Evolutionary conservation across 1,140 invertebrate species (phyloP), one percentile per base, ranked within the genome.

Genomic region (Apis laboriosa): DNA sequence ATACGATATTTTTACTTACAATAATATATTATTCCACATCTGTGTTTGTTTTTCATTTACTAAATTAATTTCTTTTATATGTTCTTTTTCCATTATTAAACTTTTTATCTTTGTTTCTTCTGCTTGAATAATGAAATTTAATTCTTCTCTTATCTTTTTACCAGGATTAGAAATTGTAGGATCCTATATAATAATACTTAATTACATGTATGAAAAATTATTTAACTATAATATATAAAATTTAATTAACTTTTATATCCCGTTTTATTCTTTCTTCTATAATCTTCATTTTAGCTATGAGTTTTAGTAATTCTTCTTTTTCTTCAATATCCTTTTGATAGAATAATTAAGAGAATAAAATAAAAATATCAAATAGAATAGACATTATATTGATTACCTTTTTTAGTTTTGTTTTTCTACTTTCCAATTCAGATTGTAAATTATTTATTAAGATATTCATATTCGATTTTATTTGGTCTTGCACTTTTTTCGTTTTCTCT

Each of bases 1-100:
- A 64, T 61, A 19, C 19, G 79, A 49, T 77, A 55, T 28, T 43
- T 60, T n/a, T 77, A 90, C 92, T 90, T 89, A 95, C 95, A 91
- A 92, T 77, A 95, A 91, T 12, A 97, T 89, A 92, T 96, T 95
- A 71, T 94, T 95, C 96, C 96, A 97, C 92, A 96, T 95, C 84
- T 95, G 94, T 79, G 95, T 95, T 92, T 97, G 96, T 82, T 95
- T 95, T 63, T 95, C 94, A 61, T 95, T 94, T 61, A 94, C 92
- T 13, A 93, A 90, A 64, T 95, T 94, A 68, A 94, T 94, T 67
- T 96, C 95, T 67, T 95, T 94, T 1, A 96, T 93, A 61, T 91
- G 90, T 88, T 95, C 96, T 90, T 96, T 96, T 79, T 96, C 94
- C 61, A 96, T 95, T 71, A 95, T 94, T 7, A 97, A 91, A 80